Conservation (phyloP, 2,888 invertebrate genomes). For the Trisateles emortualis region DNA sequence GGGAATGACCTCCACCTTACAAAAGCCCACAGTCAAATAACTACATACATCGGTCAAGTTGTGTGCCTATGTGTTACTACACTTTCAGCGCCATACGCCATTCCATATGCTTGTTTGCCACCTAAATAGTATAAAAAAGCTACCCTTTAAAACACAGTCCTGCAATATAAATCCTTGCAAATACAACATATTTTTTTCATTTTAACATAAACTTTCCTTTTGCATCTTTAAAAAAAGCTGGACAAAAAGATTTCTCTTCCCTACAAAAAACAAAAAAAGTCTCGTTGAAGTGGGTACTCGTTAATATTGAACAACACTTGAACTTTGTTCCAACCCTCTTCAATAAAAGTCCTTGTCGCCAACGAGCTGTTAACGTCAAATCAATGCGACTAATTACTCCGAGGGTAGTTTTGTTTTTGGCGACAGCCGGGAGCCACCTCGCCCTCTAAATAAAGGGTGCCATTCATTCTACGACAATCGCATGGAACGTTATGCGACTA, state of each 20-base stretch:
- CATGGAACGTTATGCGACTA: background rate
- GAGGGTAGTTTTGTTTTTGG: conserved; percentile 23
- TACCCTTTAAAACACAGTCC: too few relatives aligned
- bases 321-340: conserved; percentile 22
- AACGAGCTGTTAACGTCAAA: conserved; percentile 26
- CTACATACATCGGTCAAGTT: too few relatives aligned
- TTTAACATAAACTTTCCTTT: too few relatives aligned
- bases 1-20: too few relatives aligned
- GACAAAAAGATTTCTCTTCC: background rate
- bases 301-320: conserved; percentile 13
- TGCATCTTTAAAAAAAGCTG: background rate
- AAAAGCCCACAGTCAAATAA: too few relatives aligned
- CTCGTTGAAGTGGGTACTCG: conserved; percentile 24
- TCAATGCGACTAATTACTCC: conserved; percentile 41
- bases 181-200: too few relatives aligned
- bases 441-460: background rate
- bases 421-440: conserved; percentile 2
- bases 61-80: too few relatives aligned
- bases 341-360: conserved; percentile 18
- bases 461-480: conserved; percentile 4
- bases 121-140: too few relatives aligned
- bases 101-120: too few relatives aligned
- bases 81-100: too few relatives aligned
- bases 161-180: too few relatives aligned
- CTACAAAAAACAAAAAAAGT: conserved; percentile 1